Base-by-base conservation (phyloP, 2,888 invertebrate species). In the Hydroisotoma schaefferi region DNA sequence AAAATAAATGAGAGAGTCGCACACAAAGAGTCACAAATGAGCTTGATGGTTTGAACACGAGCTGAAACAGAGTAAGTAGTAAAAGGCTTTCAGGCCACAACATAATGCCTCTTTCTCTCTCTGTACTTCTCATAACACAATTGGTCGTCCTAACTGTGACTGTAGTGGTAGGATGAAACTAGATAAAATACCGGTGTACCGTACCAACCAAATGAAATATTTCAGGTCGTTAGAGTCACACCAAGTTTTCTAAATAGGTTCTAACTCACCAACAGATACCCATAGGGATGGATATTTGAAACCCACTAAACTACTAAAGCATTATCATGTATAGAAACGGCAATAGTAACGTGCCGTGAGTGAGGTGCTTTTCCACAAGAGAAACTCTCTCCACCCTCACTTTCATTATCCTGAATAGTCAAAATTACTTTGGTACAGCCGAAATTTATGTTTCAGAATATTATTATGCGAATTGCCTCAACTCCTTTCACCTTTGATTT, bases 201-300 rank as follows among this genome's bases (percentile, higher is more conserved):
- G 47, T n/a, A n/a, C n/a, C 29, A 28, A 12, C 27, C 23, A 18
- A 65, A 61, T 63, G 62, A 62, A 65, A 67, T 69, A 67, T 69
- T 64, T 65, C 61, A 61, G 63, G 63, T 69, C 65, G 65, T 69
- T 69, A 65, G 60, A 65, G 69, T 61, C 68, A 61, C 64, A 64
- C 63, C 63, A 63, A 47, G 46, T 58, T 61, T 52, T 53, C 53
- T 33, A 57, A 58, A 44, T 44, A 47, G 53, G 43, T 27, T 54
- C 26, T 54, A 25, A 54, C 54, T 54, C 37, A 37, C 49, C n/a
- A n/a, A 22, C 15, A 40, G 40, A 40, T 40, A 40, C n/a, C 40
- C 20, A 40, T 5, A 40, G 40, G 5, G 5, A 33, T 15, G 20
- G 20, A 20, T 40, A 15, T 40, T 40, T 40, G 40, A 40, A 40